These are phyloP conservation scores for Thinocorus orbignyianus DNA, from an alignment of 2,113 vertebrate species.

Conservation along the genomic window DNA sequence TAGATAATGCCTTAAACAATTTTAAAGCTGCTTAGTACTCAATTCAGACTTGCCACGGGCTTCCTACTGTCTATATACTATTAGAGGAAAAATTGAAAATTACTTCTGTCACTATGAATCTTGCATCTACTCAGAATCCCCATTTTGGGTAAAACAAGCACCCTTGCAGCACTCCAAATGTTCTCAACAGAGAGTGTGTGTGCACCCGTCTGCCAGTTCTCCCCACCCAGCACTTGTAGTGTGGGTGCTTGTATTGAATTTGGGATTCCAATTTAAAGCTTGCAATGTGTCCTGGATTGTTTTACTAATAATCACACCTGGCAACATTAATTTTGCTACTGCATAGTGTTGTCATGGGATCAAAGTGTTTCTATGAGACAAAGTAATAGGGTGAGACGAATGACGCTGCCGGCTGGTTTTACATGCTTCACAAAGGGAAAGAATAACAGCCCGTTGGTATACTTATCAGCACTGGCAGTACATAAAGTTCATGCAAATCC, in stretches of 20 bases:
- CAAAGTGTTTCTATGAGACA: background rate
- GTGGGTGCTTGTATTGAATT: background rate
- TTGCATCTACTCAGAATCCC: background rate
- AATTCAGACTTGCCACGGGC: constrained; percentile 33
- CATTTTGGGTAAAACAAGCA: background rate
- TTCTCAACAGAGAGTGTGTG: background rate
- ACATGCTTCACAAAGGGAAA: background rate
- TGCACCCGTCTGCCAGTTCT: background rate
- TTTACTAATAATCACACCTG: background rate
- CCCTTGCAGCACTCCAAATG: background rate
- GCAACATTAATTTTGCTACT: constrained; percentile 9
- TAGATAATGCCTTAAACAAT: constrained; percentile 54
- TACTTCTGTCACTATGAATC: background rate
- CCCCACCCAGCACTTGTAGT: background rate
- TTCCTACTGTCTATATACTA: constrained; percentile 3
- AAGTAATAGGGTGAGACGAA: background rate
- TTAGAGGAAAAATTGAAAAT: constrained; percentile 5
- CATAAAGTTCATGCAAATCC: background rate
- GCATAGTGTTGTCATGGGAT: background rate
- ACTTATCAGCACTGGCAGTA: background rate
- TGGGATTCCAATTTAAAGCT: background rate
- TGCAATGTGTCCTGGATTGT: background rate
- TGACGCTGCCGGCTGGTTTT: background rate
- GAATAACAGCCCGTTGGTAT: background rate
- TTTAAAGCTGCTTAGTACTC: constrained; percentile 39